phyloP scores from a whole-genome alignment of 2,888 invertebrate genomes.

The Elegia similella region DNA sequence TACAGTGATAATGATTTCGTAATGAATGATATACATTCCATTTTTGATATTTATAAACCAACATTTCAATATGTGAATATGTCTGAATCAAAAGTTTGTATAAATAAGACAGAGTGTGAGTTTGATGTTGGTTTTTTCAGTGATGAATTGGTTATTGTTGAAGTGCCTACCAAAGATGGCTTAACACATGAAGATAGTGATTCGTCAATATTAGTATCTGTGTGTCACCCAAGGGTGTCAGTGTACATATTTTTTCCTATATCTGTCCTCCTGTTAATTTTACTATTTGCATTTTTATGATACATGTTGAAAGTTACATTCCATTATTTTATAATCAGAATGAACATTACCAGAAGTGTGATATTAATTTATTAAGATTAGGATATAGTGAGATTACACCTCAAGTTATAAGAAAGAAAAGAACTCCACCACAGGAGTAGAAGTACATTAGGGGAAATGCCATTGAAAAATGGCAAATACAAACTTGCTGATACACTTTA shows the following conservation, averaged over 20 bases:
- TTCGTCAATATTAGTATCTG: conserved; percentile 86
- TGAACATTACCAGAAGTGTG: conserved; percentile 73
- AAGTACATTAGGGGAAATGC: too few relatives aligned
- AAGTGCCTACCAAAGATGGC: conserved; percentile 91
- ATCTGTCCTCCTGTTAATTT: conserved; percentile 86
- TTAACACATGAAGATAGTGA: conserved; percentile 89
- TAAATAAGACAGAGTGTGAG: conserved; percentile 89
- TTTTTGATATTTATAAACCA: conserved; percentile 92
- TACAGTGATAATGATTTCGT: conserved; percentile 92
- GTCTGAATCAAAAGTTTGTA: conserved; percentile 84
- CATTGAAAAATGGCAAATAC: too few relatives aligned
- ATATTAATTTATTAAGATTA: conserved; percentile 69
- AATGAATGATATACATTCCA: conserved; percentile 89
- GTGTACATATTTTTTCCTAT: conserved; percentile 91
- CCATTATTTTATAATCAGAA: conserved; percentile 58
- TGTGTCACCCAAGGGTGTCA: conserved; percentile 89
- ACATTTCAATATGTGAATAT: conserved; percentile 89
- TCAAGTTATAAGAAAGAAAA: too few relatives aligned
- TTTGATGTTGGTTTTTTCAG: conserved; percentile 88
- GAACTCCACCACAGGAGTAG: too few relatives aligned
- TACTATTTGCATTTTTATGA: conserved; percentile 92
- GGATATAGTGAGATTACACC: too few relatives aligned
- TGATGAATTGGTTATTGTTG: conserved; percentile 90
- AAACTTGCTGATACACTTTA: too few relatives aligned
- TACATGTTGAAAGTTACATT: conserved; percentile 56